Base-by-base conservation (phyloP, 1,140 invertebrate genomes). In the Piezodorus guildinii region DNA sequence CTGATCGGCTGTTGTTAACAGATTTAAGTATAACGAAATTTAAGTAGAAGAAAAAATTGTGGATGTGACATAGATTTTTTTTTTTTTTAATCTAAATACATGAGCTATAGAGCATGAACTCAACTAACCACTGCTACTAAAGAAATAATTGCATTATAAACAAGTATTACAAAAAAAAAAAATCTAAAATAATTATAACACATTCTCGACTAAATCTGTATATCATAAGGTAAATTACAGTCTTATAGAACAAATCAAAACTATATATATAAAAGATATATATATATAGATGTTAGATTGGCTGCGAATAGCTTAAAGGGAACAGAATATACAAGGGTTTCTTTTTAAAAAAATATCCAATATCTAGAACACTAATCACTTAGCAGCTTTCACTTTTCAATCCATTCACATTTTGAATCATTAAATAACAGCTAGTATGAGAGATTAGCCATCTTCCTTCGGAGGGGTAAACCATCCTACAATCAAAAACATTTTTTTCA, bases 381-480 rank as follows among this genome's bases (percentile, higher is more conserved):
- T 21, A 52, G 34, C 16, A 52, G 9, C 70, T 46, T 62, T 71
- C 63, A 54, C n/a, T 21, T 17, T 21, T 30, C 30, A 30, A 30
- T 30, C 30, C 30, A 9, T 30, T 30, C 30, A 30, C 30, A 9
- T 30, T 30, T 30, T 30, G 30, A 30, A 30, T 30, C 30, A 30
- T 30, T 30, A 30, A 30, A 30, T 30, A 30, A 30, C 9, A 30
- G 30, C 3, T 9, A 30, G 3, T 30, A 9, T 9, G 30, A 30
- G 30, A 30, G 30, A 30, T 86, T 90, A 90, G 78, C 88, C 88
- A 75, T 90, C 88, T 79, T 90, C 88, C 74, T 90, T 90, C 12
- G 88, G 88, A 23, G 88, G 88, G 69, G 87, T 90, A 72, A 89
- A 90, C 88, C 88, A 90, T 69, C 88, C 88, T 90, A 70, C 8